Conservation (phyloP, 2,797 vertebrate species). For the Podargus strigoides region DNA sequence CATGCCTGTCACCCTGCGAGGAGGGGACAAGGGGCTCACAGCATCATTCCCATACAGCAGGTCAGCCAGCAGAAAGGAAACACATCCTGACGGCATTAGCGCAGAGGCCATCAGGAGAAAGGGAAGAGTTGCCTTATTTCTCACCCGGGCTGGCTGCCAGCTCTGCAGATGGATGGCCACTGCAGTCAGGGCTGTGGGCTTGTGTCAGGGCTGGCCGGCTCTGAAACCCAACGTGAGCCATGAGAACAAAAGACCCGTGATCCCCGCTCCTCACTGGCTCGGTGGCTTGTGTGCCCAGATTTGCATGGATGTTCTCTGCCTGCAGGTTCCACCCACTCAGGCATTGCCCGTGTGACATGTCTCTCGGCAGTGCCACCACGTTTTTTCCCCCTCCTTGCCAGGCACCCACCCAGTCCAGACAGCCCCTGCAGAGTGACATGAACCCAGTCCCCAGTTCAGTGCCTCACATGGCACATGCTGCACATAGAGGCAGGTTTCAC, state of each 20-base stretch:
- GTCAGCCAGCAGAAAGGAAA: not conserved
- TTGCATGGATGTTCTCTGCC: not conserved
- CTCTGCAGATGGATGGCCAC: not conserved
- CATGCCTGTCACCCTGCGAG: not conserved
- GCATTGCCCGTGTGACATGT: not conserved
- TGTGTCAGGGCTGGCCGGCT: not conserved
- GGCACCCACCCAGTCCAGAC: not conserved
- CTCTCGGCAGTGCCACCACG: not conserved
- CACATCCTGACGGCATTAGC: not conserved
- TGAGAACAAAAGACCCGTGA: not conserved
- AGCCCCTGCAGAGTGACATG: not conserved
- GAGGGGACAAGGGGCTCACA: not conserved
- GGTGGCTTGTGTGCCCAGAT: not conserved
- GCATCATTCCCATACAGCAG: not conserved
- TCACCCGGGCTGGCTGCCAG: not conserved
- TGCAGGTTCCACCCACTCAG: not conserved
- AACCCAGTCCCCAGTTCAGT: not conserved
- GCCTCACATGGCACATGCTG: rapidly evolving
- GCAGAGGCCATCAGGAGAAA: not conserved
- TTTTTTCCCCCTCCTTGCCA: not conserved
- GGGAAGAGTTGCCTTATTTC: conserved; percentile 13
- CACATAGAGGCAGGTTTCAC: not conserved
- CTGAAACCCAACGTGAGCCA: not conserved
- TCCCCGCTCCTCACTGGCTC: not conserved
- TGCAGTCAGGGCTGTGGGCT: not conserved